These are phyloP conservation scores for Scotopteryx bipunctaria DNA, from an alignment of 2,888 invertebrate species.

Conservation along the genomic window DNA sequence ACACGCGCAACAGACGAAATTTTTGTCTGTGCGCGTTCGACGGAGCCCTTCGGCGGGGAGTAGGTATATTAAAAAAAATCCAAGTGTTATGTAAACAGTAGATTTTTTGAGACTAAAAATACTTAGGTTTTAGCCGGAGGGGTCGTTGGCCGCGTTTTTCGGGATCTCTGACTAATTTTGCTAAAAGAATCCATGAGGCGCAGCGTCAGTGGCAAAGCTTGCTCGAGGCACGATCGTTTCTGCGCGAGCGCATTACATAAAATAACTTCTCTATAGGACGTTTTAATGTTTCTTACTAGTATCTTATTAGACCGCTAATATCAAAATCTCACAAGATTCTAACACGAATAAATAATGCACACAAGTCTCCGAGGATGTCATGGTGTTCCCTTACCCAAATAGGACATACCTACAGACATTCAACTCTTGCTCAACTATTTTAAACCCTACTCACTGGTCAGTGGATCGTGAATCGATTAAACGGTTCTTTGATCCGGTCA, in stretches of 20 bases:
- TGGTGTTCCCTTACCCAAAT: slow-evolving; percentile 19
- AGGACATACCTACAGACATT: slow-evolving; percentile 21
- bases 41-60: slow-evolving; percentile 64
- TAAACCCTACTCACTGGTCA: slow-evolving; percentile 13
- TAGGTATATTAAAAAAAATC: slow-evolving; percentile 67
- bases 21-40: slow-evolving; percentile 68
- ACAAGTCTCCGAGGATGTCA: slow-evolving; percentile 1
- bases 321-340: slow-evolving; percentile 3
- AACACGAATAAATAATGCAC: neutral
- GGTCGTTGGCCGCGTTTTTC: slow-evolving; percentile 77
- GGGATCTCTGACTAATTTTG: slow-evolving; percentile 80
- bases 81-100: slow-evolving; percentile 79
- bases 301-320: slow-evolving; percentile 4
- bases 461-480: slow-evolving; percentile 18
- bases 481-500: slow-evolving; percentile 32
- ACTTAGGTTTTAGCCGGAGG: slow-evolving; percentile 74
- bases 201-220: slow-evolving; percentile 52
- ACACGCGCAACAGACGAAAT: slow-evolving; percentile 64
- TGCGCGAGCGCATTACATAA: slow-evolving; percentile 52
- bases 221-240: slow-evolving; percentile 45
- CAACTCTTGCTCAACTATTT: slow-evolving; percentile 34
- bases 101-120: slow-evolving; percentile 71
- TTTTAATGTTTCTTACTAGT: slow-evolving; percentile 1
- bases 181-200: slow-evolving; percentile 65
- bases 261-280: slow-evolving; percentile 42